Base-by-base conservation (phyloP, 2,113 vertebrate genomes). In the Ploceus nigricollis region DNA sequence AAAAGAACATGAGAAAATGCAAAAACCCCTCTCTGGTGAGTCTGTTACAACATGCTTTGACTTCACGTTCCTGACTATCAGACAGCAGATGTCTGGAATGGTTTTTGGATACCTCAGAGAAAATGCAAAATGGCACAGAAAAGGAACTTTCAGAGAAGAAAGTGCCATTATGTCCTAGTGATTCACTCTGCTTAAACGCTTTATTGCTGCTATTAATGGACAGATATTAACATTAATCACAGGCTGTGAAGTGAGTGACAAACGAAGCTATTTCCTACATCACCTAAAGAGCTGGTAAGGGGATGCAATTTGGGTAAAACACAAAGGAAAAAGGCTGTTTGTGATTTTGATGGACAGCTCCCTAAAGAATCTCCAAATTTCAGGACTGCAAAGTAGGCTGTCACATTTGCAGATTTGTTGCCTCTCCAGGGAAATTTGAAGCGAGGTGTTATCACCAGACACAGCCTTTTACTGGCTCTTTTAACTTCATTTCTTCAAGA, bases 131-230 rank as follows among this genome's bases (percentile, higher is more conserved):
- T 40, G 61, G 40, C 40, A 92, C 28, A 78, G 72, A 51, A 84
- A 61, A 85, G 21, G 25, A 91, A 77, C 16, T 85, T 82, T 16
- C 50, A 21, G 35, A 72, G 75, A 69, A 78, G 44, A 24, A 83
- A 76, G 35, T 42, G 44, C 66, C 68, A 31, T 66, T 77, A 80
- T 40, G 76, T 66, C 54, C 71, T 33, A 50, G 66, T 63, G 68
- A 51, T 68, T 88, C 68, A 66, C 47, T 80, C 82, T 50, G 27
- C 75, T 88, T 66, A 88, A 83, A 86, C 40, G 68, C 75, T 77
- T 85, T 91, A 91, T 70, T 90, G 79, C 75, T 70, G 12, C 72
- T 78, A 33, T 81, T 86, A 95, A 94, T 60, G 88, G 82, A 44
- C 72, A 94, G 96, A 33, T 78, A 81, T 87, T 30, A 90, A 14